These are phyloP conservation scores for Stegodyphus dumicola DNA, from an alignment of 1,140 invertebrate genomes.

Conservation along the genomic window DNA sequence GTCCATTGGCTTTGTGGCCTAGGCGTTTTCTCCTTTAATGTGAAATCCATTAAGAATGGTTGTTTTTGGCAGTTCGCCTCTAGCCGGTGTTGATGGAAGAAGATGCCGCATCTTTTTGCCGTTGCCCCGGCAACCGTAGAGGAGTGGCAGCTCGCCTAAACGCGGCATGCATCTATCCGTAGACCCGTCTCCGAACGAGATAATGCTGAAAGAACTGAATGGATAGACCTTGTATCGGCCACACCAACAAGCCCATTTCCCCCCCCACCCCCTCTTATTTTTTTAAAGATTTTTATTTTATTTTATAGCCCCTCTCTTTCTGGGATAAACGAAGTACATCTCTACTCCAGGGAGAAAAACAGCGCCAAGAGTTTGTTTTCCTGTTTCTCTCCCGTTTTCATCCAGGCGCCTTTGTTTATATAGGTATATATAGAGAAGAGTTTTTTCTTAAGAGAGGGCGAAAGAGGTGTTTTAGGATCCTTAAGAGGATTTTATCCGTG, in stretches of 20 bases:
- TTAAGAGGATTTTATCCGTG: conserved; percentile 46
- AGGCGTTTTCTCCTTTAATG: conserved; percentile 60
- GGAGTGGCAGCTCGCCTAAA: conserved; percentile 55
- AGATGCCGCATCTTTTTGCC: conserved; percentile 46
- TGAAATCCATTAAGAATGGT: conserved; percentile 62
- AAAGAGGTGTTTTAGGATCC: conserved; percentile 51
- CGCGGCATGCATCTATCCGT: conserved; percentile 10
- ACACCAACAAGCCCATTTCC: conserved; percentile 41
- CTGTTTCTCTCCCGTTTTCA: not conserved
- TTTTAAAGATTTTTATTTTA: conserved; percentile 51
- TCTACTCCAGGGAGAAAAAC: conserved; percentile 52
- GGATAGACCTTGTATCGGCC: conserved; percentile 59
- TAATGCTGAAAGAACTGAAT: conserved; percentile 57
- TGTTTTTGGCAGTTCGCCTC: conserved; percentile 60
- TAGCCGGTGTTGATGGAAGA: conserved; percentile 47
- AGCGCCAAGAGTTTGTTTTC: conserved; percentile 17
- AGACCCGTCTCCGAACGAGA: conserved; percentile 8
- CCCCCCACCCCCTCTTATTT: conserved; percentile 13
- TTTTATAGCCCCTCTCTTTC: conserved; percentile 32
- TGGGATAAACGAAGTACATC: conserved; percentile 53
- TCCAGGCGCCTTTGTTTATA: conserved; percentile 38
- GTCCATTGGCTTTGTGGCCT: conserved; percentile 60
- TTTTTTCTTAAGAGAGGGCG: conserved; percentile 17
- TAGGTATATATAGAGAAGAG: conserved; percentile 5
- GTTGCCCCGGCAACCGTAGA: conserved; percentile 41